phyloP scores from a whole-genome alignment of 2,888 invertebrate genomes.

The Acanthosepion pharaonis region DNA sequence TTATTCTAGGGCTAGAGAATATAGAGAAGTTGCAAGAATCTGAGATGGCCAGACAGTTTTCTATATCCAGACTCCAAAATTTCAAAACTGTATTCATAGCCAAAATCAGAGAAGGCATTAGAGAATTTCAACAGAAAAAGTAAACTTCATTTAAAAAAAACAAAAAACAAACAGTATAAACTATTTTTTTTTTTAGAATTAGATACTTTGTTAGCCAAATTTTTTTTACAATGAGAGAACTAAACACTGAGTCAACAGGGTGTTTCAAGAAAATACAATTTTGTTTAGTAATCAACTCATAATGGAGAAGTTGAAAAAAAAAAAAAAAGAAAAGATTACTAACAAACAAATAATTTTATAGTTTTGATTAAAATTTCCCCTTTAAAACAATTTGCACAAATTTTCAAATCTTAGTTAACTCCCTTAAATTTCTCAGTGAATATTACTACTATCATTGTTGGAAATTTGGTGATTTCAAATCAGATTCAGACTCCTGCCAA shows the following conservation, averaged over 20 bases:
- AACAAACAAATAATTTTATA: neutral
- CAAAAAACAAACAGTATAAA: neutral
- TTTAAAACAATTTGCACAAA: neutral
- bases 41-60: constrained; percentile 46
- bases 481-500: neutral
- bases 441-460: neutral
- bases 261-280: neutral
- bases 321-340: neutral
- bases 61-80: neutral
- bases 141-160: neutral
- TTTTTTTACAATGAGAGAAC: neutral
- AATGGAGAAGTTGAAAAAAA: neutral
- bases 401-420: neutral
- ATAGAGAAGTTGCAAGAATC: constrained; percentile 53
- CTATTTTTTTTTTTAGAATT: neutral
- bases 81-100: constrained; percentile 33
- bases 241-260: neutral
- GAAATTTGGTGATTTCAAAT: constrained; percentile 10
- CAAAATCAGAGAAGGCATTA: constrained; percentile 11
- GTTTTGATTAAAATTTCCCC: neutral
- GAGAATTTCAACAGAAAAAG: constrained; percentile 9
- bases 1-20: constrained; percentile 53
- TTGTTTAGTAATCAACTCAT: neutral
- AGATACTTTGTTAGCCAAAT: neutral
- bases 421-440: neutral